A percentile compares a stretch with the other conserved stretches of the same genome.
These are phyloP conservation scores for Carabus problematicus DNA, from an alignment of 2,888 invertebrate species.

Conservation along the genomic window DNA sequence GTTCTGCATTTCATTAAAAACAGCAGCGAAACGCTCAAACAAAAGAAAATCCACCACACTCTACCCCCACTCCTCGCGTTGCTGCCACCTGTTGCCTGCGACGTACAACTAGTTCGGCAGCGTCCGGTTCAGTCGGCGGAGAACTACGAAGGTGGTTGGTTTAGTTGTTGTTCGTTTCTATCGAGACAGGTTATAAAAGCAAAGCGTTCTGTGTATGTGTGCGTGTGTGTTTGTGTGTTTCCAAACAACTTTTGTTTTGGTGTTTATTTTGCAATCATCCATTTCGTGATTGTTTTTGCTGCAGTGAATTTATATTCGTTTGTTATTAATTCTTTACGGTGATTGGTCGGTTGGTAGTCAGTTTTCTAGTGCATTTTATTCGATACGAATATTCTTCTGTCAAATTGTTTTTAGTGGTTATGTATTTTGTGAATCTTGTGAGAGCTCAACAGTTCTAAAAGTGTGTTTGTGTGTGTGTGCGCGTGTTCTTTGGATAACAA, in stretches of 20 bases:
- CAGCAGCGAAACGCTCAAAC: background rate
- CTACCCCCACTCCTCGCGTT: background rate
- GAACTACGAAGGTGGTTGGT: constrained; percentile 7
- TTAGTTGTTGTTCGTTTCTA: background rate
- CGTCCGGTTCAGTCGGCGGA: constrained; percentile 19
- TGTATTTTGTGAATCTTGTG: background rate
- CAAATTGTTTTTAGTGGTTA: constrained; percentile 1
- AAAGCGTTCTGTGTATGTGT: too few relatives aligned
- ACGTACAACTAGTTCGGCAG: background rate
- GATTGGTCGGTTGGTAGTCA: too few relatives aligned
- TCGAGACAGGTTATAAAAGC: background rate
- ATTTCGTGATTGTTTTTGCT: background rate
- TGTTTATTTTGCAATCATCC: background rate
- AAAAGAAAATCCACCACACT: constrained; percentile 13
- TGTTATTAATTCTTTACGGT: constrained; percentile 1
- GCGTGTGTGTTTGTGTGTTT: constrained; percentile 1
- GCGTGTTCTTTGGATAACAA: too few relatives aligned
- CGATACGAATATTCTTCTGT: background rate
- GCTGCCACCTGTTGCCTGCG: constrained; percentile 19
- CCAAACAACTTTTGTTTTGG: constrained; percentile 23
- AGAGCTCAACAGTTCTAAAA: too few relatives aligned
- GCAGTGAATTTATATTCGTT: constrained; percentile 4
- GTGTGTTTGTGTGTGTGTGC: too few relatives aligned
- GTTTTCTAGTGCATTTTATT: too few relatives aligned
- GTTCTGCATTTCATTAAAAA: constrained; percentile 15